Conservation (phyloP, 2,888 invertebrate genomes). For the Hypselothyrea guttata region DNA sequence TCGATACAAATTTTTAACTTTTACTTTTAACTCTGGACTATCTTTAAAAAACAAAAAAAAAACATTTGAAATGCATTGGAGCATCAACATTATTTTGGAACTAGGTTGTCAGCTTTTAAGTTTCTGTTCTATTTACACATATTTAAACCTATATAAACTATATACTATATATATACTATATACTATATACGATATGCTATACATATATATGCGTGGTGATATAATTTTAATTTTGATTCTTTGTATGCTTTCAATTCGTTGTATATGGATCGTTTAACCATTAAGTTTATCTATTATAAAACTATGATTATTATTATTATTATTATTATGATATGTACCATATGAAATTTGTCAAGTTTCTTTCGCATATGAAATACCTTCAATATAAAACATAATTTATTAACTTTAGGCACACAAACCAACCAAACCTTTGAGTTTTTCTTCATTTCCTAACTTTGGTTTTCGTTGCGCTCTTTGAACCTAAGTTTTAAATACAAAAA, state of each 20-base stretch:
- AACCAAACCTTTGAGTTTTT: constrained; percentile 49
- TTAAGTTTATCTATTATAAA: constrained; percentile 18
- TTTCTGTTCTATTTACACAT: constrained; percentile 53
- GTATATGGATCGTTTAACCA: constrained; percentile 14
- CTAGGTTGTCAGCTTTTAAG: constrained; percentile 64
- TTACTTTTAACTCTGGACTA: constrained; percentile 32
- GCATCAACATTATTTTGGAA: constrained; percentile 25
- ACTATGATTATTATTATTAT: no score
- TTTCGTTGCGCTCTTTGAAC: constrained; percentile 52
- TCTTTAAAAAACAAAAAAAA: no score
- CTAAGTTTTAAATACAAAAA: constrained; percentile 60
- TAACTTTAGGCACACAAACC: constrained; percentile 41
- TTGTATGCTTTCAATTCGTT: constrained; percentile 58
- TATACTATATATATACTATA: constrained; percentile 16
- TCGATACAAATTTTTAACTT: constrained; percentile 54
- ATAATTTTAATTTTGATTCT: constrained; percentile 72
- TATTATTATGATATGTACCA: no score
- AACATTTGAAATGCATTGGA: no score
- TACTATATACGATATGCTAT: constrained; percentile 24
- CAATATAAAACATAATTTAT: constrained; percentile 69
- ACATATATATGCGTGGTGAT: constrained; percentile 70
- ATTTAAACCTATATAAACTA: constrained; percentile 28
- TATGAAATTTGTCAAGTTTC: constrained; percentile 46
- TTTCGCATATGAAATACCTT: constrained; percentile 64
- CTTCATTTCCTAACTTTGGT: constrained; percentile 21